phyloP scores from a whole-genome alignment of 2,113 vertebrate species.

The Etheostoma spectabile region DNA sequence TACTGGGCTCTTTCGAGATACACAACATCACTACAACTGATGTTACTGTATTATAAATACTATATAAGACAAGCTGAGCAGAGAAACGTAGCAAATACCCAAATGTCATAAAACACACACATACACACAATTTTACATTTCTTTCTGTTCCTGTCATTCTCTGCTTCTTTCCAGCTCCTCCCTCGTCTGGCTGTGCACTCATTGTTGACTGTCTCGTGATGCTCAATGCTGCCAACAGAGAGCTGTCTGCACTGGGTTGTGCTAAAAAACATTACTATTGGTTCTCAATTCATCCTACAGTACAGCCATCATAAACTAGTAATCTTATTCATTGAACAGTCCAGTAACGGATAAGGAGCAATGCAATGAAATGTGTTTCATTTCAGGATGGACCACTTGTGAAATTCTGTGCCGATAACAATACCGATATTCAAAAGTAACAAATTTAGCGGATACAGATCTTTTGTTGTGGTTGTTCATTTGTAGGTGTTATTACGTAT shows the following conservation, averaged over 20 bases:
- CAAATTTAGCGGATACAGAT: too few relatives aligned
- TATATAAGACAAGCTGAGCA: not conserved
- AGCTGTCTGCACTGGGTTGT: not conserved
- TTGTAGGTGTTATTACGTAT: too few relatives aligned
- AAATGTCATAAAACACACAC: not conserved
- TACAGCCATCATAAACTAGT: not conserved
- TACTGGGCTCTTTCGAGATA: not conserved
- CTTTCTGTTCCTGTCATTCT: constrained; percentile 1
- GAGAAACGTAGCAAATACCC: not conserved
- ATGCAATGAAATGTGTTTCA: not conserved
- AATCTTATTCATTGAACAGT: not conserved
- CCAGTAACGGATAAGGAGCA: not conserved
- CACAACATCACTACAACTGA: not conserved
- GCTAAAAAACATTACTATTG: not conserved
- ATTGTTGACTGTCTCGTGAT: constrained; percentile 28
- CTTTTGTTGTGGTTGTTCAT: too few relatives aligned
- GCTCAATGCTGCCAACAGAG: constrained; percentile 27
- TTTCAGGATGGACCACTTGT: not conserved
- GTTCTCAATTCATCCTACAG: not conserved
- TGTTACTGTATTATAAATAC: not conserved
- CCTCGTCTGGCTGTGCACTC: constrained; percentile 12
- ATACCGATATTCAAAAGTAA: too few relatives aligned
- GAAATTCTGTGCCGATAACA: too few relatives aligned
- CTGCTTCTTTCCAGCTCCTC: constrained; percentile 19
- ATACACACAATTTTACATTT: not conserved